Conservation (phyloP, 2,113 vertebrate species). For the Psittacus erithacus region DNA sequence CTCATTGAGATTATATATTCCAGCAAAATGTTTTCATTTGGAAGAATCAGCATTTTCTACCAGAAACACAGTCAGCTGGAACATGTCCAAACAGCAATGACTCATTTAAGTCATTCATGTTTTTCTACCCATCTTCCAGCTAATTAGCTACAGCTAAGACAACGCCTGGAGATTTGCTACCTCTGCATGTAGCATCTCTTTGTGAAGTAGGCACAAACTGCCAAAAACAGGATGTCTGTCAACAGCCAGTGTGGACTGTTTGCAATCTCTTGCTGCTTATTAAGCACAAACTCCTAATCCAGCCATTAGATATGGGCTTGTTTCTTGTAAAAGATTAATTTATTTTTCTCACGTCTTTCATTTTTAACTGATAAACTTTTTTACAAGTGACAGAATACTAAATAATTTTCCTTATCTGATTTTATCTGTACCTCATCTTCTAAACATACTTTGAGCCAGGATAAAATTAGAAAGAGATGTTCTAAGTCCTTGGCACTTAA, state of each 20-base stretch:
- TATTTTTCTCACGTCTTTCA: conserved; percentile 32
- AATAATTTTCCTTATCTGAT: conserved; percentile 40
- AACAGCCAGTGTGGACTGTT: background rate
- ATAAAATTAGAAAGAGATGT: conserved; percentile 54
- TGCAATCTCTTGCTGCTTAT: background rate
- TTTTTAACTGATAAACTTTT: conserved; percentile 21
- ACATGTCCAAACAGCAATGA: background rate
- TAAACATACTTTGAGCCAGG: conserved; percentile 34
- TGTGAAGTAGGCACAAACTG: background rate
- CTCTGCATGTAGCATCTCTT: background rate
- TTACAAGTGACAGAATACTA: conserved; percentile 1
- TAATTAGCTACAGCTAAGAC: conserved; percentile 22
- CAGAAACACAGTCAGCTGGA: background rate
- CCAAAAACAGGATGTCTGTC: background rate
- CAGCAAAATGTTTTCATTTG: background rate
- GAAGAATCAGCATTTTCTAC: background rate
- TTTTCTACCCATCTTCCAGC: conserved; percentile 28
- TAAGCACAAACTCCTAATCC: background rate
- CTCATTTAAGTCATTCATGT: background rate
- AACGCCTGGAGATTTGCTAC: background rate
- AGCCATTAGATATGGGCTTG: background rate
- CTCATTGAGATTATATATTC: background rate
- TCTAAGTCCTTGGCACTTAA: conserved; percentile 40
- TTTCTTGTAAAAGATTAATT: conserved; percentile 8
- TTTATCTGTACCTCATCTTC: conserved; percentile 42